Base-by-base conservation (phyloP, 2,113 vertebrate species). In the Tricholaema leucomelas region DNA sequence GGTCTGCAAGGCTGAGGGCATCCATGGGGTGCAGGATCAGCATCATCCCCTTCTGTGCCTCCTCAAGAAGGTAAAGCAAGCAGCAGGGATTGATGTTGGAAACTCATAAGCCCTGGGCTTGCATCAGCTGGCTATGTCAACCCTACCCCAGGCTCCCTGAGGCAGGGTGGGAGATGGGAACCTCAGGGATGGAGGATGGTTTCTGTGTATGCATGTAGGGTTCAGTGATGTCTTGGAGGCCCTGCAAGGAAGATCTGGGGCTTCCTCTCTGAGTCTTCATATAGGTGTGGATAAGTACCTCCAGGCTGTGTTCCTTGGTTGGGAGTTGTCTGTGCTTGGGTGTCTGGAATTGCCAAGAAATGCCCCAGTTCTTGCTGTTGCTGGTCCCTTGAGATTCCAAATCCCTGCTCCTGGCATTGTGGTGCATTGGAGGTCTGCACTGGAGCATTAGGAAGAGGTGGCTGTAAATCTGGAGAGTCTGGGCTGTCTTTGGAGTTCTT, bases 401-500 rank as follows among this genome's bases (percentile, higher is more conserved):
- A 30, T 73, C 42, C 23, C 42, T 54, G 79, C 50, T 82, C 36
- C 67, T 78, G 48, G 38, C 16, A 33, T 19, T 0, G 0, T 25
- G 40, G 13, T n/a, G n/a, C 25, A 8, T 55, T 0, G 0, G 61
- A 30, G 0, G 2, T 87, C 50, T 65, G 46, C 8, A 3, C 23
- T 18, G 40, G 67, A 44, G 52, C 18, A 2, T 55, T 24, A 9
- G 38, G 24, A 81, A 76, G 44, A 48, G 55, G 52, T 20, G 28
- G 27, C 48, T 69, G 50, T 52, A 55, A 82, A 66, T 63, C 23
- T 12, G 52, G 73, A 87, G 74, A 90, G 60, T 59, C 28, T 70
- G 44, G 81, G 50, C 31, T 80, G 74, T 55, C 7, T 6, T 30
- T 28, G 0, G 1, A 7, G 5, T 59, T 87, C 61, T 54, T 64